These are phyloP conservation scores for Spilogale gracilis DNA, from an alignment of 2,113 vertebrate genomes.

Conservation along the genomic window DNA sequence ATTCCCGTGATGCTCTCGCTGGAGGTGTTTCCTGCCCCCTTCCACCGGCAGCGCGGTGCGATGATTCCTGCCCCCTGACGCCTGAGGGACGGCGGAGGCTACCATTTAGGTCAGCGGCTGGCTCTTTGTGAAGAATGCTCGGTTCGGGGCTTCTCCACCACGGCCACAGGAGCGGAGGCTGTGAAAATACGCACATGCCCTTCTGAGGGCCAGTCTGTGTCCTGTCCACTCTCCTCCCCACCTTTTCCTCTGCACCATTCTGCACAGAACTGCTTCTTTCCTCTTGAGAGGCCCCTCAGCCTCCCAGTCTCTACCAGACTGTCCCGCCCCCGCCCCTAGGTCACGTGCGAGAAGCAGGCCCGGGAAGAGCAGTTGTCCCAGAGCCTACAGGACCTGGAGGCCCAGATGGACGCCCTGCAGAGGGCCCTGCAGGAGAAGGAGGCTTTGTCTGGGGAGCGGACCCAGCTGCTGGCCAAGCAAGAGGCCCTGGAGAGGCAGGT, in stretches of 20 bases:
- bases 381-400: slow-evolving; percentile 86
- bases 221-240: background rate
- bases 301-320: background rate
- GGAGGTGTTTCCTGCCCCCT: background rate
- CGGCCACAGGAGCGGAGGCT: accelerated
- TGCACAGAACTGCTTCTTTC: background rate
- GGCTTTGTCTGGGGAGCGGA: slow-evolving; percentile 87
- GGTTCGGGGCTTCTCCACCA: accelerated
- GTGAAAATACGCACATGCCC: accelerated
- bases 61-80: background rate
- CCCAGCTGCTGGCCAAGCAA: slow-evolving; percentile 87
- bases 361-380: slow-evolving; percentile 86
- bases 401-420: slow-evolving; percentile 84
- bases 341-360: slow-evolving; percentile 83
- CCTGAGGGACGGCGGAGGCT: background rate
- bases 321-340: slow-evolving; percentile 72
- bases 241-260: accelerated
- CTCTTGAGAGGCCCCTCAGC: background rate
- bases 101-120: background rate
- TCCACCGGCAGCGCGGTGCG: accelerated
- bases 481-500: slow-evolving; percentile 88
- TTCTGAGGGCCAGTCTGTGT: accelerated
- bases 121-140: background rate
- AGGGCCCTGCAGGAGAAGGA: slow-evolving; percentile 84
- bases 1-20: background rate